Evolutionary conservation across 2,113 vertebrate species (phyloP).

Genomic region (Aleadryas rufinucha): DNA sequence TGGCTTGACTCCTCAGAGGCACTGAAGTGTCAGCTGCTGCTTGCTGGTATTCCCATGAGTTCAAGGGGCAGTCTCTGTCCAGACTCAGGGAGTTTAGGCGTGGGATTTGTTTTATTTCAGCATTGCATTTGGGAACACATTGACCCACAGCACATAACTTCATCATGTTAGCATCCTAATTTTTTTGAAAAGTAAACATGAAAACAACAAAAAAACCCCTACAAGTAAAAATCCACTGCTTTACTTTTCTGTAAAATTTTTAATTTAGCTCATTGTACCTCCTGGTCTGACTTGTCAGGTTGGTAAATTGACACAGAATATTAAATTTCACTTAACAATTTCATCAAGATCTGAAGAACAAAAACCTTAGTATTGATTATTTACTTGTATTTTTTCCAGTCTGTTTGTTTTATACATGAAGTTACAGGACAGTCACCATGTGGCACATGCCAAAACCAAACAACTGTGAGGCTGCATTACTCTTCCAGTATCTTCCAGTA

Average conservation of each 20-base stretch:
- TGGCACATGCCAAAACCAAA: not conserved
- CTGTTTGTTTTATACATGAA: not conserved
- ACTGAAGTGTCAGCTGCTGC: not conserved
- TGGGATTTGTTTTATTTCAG: not conserved
- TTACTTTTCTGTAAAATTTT: not conserved
- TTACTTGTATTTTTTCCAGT: not conserved
- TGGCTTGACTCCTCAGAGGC: not conserved
- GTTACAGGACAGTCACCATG: not conserved
- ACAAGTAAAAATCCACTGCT: not conserved
- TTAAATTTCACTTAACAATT: not conserved
- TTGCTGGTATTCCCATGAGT: fast-evolving
- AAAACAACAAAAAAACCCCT: not conserved
- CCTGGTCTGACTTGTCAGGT: not conserved
- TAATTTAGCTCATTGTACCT: not conserved
- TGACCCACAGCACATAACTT: not conserved
- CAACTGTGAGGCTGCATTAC: not conserved
- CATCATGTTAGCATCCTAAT: not conserved
- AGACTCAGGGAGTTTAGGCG: not conserved
- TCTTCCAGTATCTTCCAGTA: not conserved
- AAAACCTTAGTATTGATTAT: not conserved
- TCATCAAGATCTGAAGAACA: not conserved
- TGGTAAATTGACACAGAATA: not conserved
- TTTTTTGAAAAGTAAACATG: not conserved
- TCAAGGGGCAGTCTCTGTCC: not conserved
- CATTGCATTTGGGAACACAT: not conserved